phyloP scores from a whole-genome alignment of 2,797 vertebrate species.

The Urosaurus nigricauda region DNA sequence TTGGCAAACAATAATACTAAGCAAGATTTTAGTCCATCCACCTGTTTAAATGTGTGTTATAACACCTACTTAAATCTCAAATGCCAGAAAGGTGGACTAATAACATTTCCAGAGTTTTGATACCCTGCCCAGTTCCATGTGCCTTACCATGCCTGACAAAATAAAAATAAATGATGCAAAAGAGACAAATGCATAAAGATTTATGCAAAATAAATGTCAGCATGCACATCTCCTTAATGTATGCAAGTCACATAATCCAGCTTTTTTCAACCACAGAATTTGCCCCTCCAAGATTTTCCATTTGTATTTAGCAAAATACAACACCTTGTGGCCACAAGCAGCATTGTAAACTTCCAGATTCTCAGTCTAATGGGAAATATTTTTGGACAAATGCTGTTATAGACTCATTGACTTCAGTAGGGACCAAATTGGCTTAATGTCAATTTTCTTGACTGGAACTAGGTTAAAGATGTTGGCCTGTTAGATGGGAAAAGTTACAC shows the following conservation, averaged over 20 bases:
- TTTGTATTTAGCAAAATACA: background rate
- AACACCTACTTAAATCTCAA: background rate
- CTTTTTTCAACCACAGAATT: background rate
- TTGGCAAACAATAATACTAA: background rate
- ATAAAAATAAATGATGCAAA: background rate
- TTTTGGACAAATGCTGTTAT: background rate
- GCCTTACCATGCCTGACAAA: background rate
- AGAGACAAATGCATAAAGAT: background rate
- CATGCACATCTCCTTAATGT: background rate
- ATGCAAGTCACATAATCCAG: background rate
- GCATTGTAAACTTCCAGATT: background rate
- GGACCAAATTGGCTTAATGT: constrained; percentile 61
- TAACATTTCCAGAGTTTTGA: background rate
- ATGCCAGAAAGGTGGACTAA: background rate
- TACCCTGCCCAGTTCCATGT: background rate
- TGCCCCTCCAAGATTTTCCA: background rate
- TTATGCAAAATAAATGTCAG: background rate
- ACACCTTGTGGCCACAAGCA: background rate
- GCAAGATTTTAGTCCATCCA: background rate
- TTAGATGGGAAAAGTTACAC: background rate
- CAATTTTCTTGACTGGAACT: constrained; percentile 1
- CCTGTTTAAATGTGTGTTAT: background rate
- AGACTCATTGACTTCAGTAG: background rate
- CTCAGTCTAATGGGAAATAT: background rate
- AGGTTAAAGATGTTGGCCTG: constrained; percentile 28